Conservation (phyloP, 2,797 vertebrate genomes). For the Neostethus bicornis region DNA sequence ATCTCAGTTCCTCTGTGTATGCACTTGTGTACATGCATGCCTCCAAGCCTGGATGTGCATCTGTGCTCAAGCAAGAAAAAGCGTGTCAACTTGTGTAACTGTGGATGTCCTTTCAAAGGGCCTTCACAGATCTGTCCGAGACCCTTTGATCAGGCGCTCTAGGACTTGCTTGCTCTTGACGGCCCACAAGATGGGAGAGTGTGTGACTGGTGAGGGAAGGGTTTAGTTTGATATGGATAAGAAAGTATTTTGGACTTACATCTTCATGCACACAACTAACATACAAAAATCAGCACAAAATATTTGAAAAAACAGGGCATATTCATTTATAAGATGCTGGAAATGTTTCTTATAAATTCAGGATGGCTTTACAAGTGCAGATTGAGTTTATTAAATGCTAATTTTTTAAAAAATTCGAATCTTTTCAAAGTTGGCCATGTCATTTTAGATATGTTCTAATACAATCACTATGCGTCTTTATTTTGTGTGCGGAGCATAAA, state of each 20-base stretch:
- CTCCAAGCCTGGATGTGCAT: conserved; percentile 32
- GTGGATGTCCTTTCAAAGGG: conserved; percentile 72
- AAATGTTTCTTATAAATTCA: conserved; percentile 11
- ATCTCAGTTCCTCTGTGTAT: conserved; percentile 13
- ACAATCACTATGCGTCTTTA: conserved; percentile 6
- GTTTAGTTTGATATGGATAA: conserved; percentile 49
- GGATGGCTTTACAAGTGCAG: conserved; percentile 16
- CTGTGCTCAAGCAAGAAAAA: conserved; percentile 41
- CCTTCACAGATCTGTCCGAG: conserved; percentile 71
- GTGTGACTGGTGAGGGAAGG: conserved; percentile 45
- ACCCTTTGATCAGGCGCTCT: conserved; percentile 70
- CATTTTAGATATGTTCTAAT: conserved; percentile 11
- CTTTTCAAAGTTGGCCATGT: conserved; percentile 5
- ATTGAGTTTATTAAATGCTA: not conserved
- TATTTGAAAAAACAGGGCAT: not conserved
- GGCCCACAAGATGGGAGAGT: conserved; percentile 55
- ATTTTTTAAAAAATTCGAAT: conserved; percentile 11
- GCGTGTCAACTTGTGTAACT: conserved; percentile 62
- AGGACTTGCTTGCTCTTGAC: conserved; percentile 56
- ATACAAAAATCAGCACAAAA: not conserved
- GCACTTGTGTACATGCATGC: conserved; percentile 13
- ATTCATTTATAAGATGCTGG: conserved; percentile 12
- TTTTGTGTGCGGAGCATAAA: conserved; percentile 11
- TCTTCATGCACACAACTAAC: conserved; percentile 4
- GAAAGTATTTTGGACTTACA: conserved; percentile 43